phyloP scores from a whole-genome alignment of 2,888 invertebrate species.

The Amblyjoppa fuscipennis region DNA sequence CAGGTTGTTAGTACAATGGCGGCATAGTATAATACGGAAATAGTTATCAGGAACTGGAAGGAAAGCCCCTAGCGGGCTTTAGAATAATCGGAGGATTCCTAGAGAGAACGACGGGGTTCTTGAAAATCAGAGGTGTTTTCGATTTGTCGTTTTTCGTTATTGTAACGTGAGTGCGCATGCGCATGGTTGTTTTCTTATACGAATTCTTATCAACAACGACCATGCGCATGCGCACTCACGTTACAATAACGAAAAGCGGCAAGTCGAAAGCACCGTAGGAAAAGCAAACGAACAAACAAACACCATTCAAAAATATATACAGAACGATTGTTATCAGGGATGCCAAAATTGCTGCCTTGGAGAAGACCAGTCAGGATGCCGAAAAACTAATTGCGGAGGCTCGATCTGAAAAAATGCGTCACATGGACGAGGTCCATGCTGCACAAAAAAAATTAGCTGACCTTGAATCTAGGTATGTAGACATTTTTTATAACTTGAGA shows the following conservation, averaged over 20 bases:
- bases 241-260: too few relatives aligned
- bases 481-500: constrained; percentile 8
- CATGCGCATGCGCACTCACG: too few relatives aligned
- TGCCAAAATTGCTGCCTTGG: constrained; percentile 92
- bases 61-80: neutral
- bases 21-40: too few relatives aligned
- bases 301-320: neutral
- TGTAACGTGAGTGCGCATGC: too few relatives aligned
- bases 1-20: too few relatives aligned
- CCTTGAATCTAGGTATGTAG: constrained; percentile 91
- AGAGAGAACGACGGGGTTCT: neutral
- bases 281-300: neutral
- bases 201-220: too few relatives aligned
- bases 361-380: constrained; percentile 93
- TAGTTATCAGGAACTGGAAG: neutral
- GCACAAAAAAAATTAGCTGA: constrained; percentile 95
- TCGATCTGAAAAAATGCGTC: constrained; percentile 93
- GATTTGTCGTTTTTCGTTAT: too few relatives aligned
- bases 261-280: neutral
- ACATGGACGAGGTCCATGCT: constrained; percentile 95
- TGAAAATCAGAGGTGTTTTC: neutral
- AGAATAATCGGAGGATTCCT: neutral
- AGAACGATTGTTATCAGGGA: constrained; percentile 51
- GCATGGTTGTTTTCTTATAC: too few relatives aligned
- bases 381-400: constrained; percentile 95